Evolutionary conservation across 2,113 vertebrate genomes (phyloP).

Genomic region (Carettochelys insculpta): DNA sequence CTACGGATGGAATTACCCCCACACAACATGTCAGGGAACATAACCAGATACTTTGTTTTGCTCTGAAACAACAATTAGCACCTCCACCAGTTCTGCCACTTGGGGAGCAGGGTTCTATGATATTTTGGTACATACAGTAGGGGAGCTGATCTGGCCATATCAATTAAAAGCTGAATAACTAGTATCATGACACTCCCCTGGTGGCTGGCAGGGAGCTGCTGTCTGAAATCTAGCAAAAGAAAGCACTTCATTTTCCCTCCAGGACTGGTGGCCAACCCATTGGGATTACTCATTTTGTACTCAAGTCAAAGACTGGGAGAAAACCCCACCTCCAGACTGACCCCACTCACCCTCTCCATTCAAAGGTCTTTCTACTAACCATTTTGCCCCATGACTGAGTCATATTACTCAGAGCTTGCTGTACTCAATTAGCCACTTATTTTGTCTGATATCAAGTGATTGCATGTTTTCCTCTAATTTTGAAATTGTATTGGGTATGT

Average conservation of each 20-base stretch:
- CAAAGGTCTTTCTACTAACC: not conserved
- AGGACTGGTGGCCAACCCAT: not conserved
- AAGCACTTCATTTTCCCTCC: not conserved
- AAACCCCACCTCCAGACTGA: not conserved
- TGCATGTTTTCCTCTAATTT: fast-evolving
- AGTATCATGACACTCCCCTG: not conserved
- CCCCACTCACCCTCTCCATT: not conserved
- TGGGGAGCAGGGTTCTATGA: fast-evolving
- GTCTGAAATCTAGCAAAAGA: not conserved
- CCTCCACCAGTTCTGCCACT: not conserved
- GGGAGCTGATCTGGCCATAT: not conserved
- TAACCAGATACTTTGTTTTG: not conserved
- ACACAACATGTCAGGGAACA: not conserved
- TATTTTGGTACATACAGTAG: not conserved
- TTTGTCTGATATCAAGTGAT: not conserved
- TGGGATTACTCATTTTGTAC: not conserved
- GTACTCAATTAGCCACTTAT: not conserved
- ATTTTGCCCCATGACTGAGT: not conserved
- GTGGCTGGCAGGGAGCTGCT: fast-evolving
- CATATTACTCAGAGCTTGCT: not conserved
- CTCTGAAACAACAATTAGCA: not conserved
- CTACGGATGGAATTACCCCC: not conserved
- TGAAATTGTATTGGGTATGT: fast-evolving
- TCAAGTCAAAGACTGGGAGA: not conserved
- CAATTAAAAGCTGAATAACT: not conserved